These are phyloP conservation scores for Eptesicus fuscus DNA, from an alignment of 2,113 vertebrate genomes.

Conservation along the genomic window DNA sequence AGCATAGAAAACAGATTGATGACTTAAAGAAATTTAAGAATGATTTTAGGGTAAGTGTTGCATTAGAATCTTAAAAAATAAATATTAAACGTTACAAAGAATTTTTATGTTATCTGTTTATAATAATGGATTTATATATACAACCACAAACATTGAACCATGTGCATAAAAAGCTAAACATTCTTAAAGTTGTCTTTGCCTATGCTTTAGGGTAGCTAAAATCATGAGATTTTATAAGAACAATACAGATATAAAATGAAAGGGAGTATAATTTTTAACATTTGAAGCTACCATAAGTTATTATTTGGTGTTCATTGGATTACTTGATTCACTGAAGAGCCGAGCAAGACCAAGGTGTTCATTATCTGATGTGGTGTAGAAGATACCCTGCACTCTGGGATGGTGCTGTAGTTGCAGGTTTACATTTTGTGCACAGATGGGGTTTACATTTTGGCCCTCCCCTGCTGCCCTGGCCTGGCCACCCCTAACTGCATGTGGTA, in stretches of 20 bases:
- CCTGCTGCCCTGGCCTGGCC: too few species aligned
- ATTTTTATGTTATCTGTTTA: constrained; percentile 3
- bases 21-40: constrained; percentile 99
- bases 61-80: not conserved
- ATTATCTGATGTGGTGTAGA: not conserved
- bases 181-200: not conserved
- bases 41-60: constrained; percentile 95
- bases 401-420: not conserved
- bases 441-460: too few species aligned
- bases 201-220: not conserved
- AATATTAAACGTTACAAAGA: not conserved
- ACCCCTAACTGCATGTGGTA: not conserved
- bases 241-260: not conserved
- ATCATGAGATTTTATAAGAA: not conserved
- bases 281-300: not conserved
- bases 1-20: constrained; percentile 98
- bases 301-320: not conserved
- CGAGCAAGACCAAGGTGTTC: not conserved
- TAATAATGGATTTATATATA: not conserved
- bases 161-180: not conserved
- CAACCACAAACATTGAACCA: not conserved
- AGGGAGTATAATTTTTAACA: not conserved
- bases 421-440: not conserved
- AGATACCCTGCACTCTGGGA: not conserved
- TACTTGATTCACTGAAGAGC: not conserved